Base-by-base conservation (phyloP, 2,113 vertebrate species). In the Ariopsis seemanni region DNA sequence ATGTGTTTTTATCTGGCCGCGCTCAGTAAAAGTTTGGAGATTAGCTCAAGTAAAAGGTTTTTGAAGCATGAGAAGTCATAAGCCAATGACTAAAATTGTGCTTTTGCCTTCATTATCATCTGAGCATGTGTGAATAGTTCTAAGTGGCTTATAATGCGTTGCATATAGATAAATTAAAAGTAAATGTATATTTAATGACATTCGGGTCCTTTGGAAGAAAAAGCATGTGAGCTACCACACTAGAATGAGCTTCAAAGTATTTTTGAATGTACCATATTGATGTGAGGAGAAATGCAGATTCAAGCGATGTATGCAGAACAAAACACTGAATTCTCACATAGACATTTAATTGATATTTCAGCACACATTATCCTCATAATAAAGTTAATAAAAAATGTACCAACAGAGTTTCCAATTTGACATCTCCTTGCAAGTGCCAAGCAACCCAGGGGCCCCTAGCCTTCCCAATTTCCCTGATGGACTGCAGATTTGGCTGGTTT, bases 401-500 rank as follows among this genome's bases (percentile, higher is more conserved):
- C 63, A 79, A 8, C 63, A 22, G 87, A 85, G 72, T 85, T 83
- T 84, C 10, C 50, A 82, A 91, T 91, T 88, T 87, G 82, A 80
- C 62, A 55, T 80, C 67, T 85, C 52, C 48, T 57, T 86, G 79
- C 79, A 80, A 75, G 65, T 80, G 78, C 72, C 83, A 82, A 85
- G 67, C 79, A 87, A 89, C 52, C 82, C 67, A 72, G 87, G 72
- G 85, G 63, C 82, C 87, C 77, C 83, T 74, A 78, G 87, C 83
- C 78, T 81, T 77, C 80, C 85, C 52, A 55, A 72, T 69, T 63
- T 58, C 77, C 85, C 82, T 85, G 71, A 87, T 86, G 87, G 83
- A 88, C 85, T 91, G 82, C 83, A 82, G 79, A 82, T 90, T 88
- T 91, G 57, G 78, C 69, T 79, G 55, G 55, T 85, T 88, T 89